Conservation (phyloP, 2,888 invertebrate species). For the Agonopterix alstromeriana region DNA sequence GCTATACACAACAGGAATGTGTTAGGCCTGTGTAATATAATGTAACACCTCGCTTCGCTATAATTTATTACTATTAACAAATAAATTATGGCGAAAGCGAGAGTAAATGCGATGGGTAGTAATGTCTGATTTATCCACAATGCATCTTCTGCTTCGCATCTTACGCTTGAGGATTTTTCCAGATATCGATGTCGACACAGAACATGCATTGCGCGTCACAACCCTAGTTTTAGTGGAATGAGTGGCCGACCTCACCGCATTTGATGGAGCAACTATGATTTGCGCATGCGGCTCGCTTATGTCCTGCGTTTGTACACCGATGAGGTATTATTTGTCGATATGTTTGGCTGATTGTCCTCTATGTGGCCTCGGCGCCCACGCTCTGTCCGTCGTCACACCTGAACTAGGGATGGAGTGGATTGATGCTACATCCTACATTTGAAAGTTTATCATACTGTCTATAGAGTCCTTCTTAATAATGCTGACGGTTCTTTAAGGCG, state of each 20-base stretch:
- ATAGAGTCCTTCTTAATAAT: too few species aligned
- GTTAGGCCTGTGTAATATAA: slow-evolving; percentile 58
- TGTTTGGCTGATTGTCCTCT: slow-evolving; percentile 67
- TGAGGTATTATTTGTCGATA: slow-evolving; percentile 53
- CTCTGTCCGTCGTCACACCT: slow-evolving; percentile 51
- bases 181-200: slow-evolving; percentile 48
- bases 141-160: slow-evolving; percentile 57
- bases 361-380: slow-evolving; percentile 62
- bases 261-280: slow-evolving; percentile 71
- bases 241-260: slow-evolving; percentile 75
- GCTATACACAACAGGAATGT: slow-evolving; percentile 35
- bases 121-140: slow-evolving; percentile 41
- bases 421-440: slow-evolving; percentile 36
- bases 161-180: slow-evolving; percentile 18
- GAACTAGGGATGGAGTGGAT: slow-evolving; percentile 51
- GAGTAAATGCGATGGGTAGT: slow-evolving; percentile 27
- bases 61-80: slow-evolving; percentile 21
- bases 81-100: slow-evolving; percentile 28
- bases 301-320: slow-evolving; percentile 67
- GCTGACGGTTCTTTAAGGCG: too few species aligned
- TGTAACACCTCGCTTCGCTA: slow-evolving; percentile 30
- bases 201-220: slow-evolving; percentile 65
- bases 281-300: slow-evolving; percentile 74
- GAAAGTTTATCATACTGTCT: too few species aligned
- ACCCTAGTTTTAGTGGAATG: slow-evolving; percentile 72